Percentiles rank a stretch among this genome's conserved stretches.
Conservation (phyloP, 2,888 invertebrate genomes). For the Temnothorax rugatulus region DNA sequence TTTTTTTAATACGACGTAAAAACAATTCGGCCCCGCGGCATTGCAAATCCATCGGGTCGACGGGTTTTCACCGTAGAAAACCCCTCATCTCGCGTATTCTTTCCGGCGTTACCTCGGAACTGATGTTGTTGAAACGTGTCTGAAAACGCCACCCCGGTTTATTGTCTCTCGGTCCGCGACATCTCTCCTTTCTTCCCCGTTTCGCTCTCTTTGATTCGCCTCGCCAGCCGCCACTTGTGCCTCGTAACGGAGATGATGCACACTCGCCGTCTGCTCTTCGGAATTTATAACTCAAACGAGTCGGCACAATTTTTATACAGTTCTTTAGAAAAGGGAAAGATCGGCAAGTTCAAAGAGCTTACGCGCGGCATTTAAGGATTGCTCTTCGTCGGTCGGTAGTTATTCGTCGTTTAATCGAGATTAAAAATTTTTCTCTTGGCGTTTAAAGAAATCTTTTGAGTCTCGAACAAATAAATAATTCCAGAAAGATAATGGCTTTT, state of each 20-base stretch:
- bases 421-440: background rate
- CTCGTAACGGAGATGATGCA: slow-evolving; percentile 27
- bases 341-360: slow-evolving; percentile 1
- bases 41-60: slow-evolving; percentile 68
- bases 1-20: slow-evolving; percentile 54
- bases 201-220: background rate
- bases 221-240: slow-evolving; percentile 19
- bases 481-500: background rate
- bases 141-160: slow-evolving; percentile 82
- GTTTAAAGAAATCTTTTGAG: background rate
- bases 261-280: slow-evolving; percentile 16
- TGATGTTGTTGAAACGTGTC: slow-evolving; percentile 69
- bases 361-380: slow-evolving; percentile 3
- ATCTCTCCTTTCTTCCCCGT: background rate
- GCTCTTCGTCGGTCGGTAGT: background rate
- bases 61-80: slow-evolving; percentile 1
- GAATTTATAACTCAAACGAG: slow-evolving; percentile 39
- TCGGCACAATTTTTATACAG: slow-evolving; percentile 43
- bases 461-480: background rate
- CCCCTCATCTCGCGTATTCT: background rate
- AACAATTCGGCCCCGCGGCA: slow-evolving; percentile 48
- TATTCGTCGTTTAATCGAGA: slow-evolving; percentile 9
- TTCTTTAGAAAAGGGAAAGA: slow-evolving; percentile 20
- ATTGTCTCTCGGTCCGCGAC: slow-evolving; percentile 63
- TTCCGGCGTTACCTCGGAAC: background rate